Evolutionary conservation across 1,140 invertebrate genomes (phyloP), one percentile per base, ranked within the genome.

Genomic region (Orius insidiosus): DNA sequence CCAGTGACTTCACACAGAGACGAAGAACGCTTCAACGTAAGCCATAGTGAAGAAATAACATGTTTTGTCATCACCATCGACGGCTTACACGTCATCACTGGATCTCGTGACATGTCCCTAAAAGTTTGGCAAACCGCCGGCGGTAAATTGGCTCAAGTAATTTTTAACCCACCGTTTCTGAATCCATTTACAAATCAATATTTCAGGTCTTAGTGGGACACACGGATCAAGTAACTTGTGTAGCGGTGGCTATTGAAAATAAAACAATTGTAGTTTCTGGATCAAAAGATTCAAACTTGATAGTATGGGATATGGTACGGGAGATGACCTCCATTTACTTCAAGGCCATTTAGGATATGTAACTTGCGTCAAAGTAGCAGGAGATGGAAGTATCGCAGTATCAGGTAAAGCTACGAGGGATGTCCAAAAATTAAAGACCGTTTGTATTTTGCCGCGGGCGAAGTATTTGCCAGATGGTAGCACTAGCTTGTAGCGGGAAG

Each of bases 241-340:
- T 82, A 0, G 79, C 81, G 0, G 80, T 85, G 2, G 75, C 80
- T 0, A 74, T 81, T 11, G 70, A 74, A 6, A 80, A 83, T 54
- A 77, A 84, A 54, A 78, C 75, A 3, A 73, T 84, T 52, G 77
- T 86, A 0, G 74, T 87, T 0, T 85, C 82, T 0, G 85, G 85
- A 0, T 85, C 84, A 0, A 73, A 76, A 56, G 85, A 89, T 55
- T 77, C 73, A 34, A 85, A 82, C 61, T 65, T 87, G 1, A 83
- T 89, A 13, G 74, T 87, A 2, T 89, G 83, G 83, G 83, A 86
- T 56, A 77, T 87, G 51, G 78, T 80, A 86, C 81, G 0, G 85
- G 85, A 1, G 71, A 74, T 10, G 83, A 85, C 56, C 59, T 80
- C 1, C 80, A 85, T 54, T 75, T 80, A 0, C 61, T 89, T 9